These are phyloP conservation scores for Saguinus imperator DNA, from an alignment of 2,113 vertebrate genomes.

Conservation along the genomic window DNA sequence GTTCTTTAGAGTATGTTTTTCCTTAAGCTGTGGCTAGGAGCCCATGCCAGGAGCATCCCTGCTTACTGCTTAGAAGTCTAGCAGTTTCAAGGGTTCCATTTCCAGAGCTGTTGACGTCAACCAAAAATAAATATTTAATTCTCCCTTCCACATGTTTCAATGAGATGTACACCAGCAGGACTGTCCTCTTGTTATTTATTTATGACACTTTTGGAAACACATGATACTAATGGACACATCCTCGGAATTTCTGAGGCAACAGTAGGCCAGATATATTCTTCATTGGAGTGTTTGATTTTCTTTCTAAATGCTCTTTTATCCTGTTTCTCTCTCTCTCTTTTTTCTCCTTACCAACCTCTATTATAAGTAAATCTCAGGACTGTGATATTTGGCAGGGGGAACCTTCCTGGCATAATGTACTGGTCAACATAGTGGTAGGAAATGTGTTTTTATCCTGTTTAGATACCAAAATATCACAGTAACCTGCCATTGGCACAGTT, in stretches of 20 bases:
- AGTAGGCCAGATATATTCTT: background rate
- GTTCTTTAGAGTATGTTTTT: background rate
- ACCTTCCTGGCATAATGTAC: background rate
- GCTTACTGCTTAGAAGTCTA: background rate
- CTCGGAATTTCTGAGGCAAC: background rate
- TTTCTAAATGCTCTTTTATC: background rate
- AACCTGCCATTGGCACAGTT: background rate
- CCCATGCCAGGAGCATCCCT: background rate
- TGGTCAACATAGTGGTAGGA: background rate
- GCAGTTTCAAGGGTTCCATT: background rate
- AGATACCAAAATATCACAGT: background rate
- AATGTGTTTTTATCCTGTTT: conserved; percentile 2
- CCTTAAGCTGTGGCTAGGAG: background rate
- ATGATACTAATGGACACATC: background rate
- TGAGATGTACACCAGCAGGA: background rate
- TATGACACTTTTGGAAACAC: conserved; percentile 36
- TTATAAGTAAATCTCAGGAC: background rate
- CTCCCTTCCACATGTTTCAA: background rate
- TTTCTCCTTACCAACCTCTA: background rate
- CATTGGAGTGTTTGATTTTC: background rate
- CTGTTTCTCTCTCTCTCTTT: background rate
- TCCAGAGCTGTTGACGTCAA: background rate
- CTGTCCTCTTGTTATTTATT: background rate
- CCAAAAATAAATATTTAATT: conserved; percentile 18
- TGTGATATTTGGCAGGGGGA: background rate